Percentiles rank a stretch among this genome's conserved stretches.
phyloP scores from a whole-genome alignment of 2,888 invertebrate species.

The Dermolepida albohirtum region DNA sequence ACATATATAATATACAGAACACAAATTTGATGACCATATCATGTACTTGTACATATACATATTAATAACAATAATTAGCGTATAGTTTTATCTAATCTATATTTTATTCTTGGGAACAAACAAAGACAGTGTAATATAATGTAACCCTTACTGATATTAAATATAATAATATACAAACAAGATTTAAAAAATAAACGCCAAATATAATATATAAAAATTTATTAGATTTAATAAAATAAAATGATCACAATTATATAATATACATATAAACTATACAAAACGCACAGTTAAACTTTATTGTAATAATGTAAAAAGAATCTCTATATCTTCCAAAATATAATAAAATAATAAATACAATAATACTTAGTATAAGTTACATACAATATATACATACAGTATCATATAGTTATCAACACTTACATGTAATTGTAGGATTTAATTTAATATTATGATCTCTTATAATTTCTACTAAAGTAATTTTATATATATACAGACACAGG shows the following conservation, averaged over 20 bases:
- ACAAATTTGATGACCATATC: conserved; percentile 36
- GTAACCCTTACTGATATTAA: conserved; percentile 13
- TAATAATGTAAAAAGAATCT: too few relatives aligned
- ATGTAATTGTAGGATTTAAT: too few relatives aligned
- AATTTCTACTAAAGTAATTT: too few relatives aligned
- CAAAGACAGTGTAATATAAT: conserved; percentile 27
- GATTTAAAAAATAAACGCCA: conserved; percentile 7
- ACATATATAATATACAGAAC: background rate
- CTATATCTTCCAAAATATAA: too few relatives aligned
- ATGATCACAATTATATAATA: too few relatives aligned
- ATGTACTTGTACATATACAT: conserved; percentile 25
- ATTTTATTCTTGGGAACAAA: conserved; percentile 42
- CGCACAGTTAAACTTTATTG: too few relatives aligned
- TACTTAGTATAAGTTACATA: too few relatives aligned
- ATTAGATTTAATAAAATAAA: conserved; percentile 8
- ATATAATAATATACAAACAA: conserved; percentile 23
- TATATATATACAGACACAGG: too few relatives aligned
- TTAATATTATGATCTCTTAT: too few relatives aligned
- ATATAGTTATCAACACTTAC: too few relatives aligned
- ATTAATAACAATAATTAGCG: conserved; percentile 1
- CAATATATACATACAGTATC: too few relatives aligned
- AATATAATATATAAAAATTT: conserved; percentile 11
- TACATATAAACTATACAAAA: conserved; percentile 13
- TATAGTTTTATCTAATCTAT: conserved; percentile 25
- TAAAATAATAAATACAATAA: too few relatives aligned